Percentiles rank a stretch among this genome's conserved stretches.
These are phyloP conservation scores for Neosilurus mollespiculum DNA, from an alignment of 2,797 vertebrate genomes.

Conservation along the genomic window DNA sequence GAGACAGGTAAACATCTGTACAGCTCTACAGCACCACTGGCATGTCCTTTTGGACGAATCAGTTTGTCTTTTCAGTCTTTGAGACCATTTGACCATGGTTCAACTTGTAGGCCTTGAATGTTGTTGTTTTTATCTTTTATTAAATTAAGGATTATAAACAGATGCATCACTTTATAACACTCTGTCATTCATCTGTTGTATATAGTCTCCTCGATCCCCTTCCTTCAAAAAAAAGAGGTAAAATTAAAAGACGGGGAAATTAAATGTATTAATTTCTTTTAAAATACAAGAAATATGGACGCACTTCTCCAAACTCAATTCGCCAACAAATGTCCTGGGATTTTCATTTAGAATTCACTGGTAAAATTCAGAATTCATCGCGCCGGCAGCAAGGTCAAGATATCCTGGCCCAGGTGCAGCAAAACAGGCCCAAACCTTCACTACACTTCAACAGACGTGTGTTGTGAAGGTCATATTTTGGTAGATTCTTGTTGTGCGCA, in stretches of 20 bases:
- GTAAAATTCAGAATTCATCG: too few species aligned
- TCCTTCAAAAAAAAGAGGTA: background rate
- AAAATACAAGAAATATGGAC: too few species aligned
- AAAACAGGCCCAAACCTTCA: too few species aligned
- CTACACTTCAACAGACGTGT: too few species aligned
- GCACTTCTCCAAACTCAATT: too few species aligned
- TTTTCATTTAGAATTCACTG: too few species aligned
- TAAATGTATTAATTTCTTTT: background rate
- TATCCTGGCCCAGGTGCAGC: too few species aligned
- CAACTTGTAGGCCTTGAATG: background rate
- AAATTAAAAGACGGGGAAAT: background rate
- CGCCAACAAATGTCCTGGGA: too few species aligned
- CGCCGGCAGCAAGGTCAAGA: too few species aligned
- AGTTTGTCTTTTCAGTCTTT: conserved; percentile 33
- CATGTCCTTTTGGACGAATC: conserved; percentile 35
- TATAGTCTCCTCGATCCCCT: background rate
- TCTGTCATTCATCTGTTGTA: background rate
- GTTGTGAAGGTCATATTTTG: too few species aligned
- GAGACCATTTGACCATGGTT: background rate
- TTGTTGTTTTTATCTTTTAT: background rate
- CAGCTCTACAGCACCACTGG: background rate
- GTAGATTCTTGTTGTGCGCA: too few species aligned
- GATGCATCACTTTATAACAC: background rate
- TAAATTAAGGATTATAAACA: background rate
- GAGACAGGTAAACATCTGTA: conserved; percentile 35